Base-by-base conservation (phyloP, 2,888 invertebrate genomes). In the Tortricodes alternella region DNA sequence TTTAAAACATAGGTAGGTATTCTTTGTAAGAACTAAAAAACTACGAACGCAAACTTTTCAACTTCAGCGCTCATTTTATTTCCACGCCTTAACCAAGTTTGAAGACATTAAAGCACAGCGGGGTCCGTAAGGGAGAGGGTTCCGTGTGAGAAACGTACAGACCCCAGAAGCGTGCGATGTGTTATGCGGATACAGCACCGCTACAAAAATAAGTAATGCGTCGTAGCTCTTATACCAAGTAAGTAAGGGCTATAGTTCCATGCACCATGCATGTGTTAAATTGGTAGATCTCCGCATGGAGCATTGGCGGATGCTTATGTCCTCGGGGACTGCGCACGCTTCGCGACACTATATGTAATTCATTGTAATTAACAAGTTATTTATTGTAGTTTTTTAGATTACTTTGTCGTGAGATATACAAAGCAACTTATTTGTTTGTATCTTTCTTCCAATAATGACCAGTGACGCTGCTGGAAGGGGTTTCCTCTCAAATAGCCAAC, bases 301-400 rank as follows among this genome's bases (percentile, higher is more conserved):
- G 48, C 21, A 27, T 44, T n/a, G n/a, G n/a, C n/a, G 56, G 19
- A 52, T 49, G 53, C 65, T 58, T 62, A 57, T 46, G 60, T 73
- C 83, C 78, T 80, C 23, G 38, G 81, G 73, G 84, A 78, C 59
- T n/a, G 37, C 51, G 70, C 73, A 68, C 73, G 70, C 74, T 62
- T 67, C 52, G 53, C 69, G 63, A 67, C 70, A 71, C 78, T 84
- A 85, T 87, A 83, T 86, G 86, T 84, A 86, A 87, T 85, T 86
- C 76, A 87, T 79, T 75, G 76, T 84, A 78, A 86, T 85, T 84
- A 84, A 64, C 58, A 68, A 62, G 57, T 65, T 62, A 59, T 60
- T 61, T 61, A 39, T 70, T 75, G 71, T 73, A 68, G 68, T 65
- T 71, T 72, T 78, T 83, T 78, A 11, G 19, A 11, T 13, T 21